Percentiles rank a stretch among this genome's conserved stretches.
These are phyloP conservation scores for Antheraea assamensis DNA, from an alignment of 2,888 invertebrate species.

Conservation along the genomic window DNA sequence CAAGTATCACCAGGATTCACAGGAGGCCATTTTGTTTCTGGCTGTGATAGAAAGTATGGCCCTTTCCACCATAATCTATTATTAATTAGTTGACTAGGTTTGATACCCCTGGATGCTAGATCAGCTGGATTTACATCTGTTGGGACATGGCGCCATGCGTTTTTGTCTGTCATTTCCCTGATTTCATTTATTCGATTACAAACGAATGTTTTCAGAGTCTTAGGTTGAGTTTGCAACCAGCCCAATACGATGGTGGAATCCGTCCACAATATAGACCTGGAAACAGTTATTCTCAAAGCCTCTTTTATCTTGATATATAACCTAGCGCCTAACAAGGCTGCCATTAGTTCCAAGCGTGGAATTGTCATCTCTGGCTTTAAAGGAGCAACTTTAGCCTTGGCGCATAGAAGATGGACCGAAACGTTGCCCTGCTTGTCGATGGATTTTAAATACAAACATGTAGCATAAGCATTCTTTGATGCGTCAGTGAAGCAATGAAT, in stretches of 20 bases:
- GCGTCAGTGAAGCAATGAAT: constrained; percentile 30
- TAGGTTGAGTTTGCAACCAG: constrained; percentile 29
- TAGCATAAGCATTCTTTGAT: constrained; percentile 19
- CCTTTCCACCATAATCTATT: constrained; percentile 27
- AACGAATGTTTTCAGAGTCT: constrained; percentile 29
- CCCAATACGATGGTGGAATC: constrained; percentile 30
- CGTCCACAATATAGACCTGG: constrained; percentile 25
- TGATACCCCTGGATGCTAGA: constrained; percentile 27
- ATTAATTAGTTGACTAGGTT: constrained; percentile 4
- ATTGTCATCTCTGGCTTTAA: constrained; percentile 29
- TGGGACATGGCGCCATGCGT: constrained; percentile 27
- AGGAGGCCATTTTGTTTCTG: constrained; percentile 27
- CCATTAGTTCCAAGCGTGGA: constrained; percentile 30
- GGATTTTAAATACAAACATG: constrained; percentile 26
- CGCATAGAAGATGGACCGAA: constrained; percentile 25
- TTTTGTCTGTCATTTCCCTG: constrained; percentile 23
- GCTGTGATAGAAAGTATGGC: constrained; percentile 19
- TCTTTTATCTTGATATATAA: constrained; percentile 21
- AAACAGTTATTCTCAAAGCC: background rate
- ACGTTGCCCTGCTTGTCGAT: constrained; percentile 13
- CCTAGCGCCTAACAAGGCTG: constrained; percentile 27
- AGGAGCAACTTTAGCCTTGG: constrained; percentile 31
- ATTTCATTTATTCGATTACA: constrained; percentile 29
- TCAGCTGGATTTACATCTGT: constrained; percentile 22
- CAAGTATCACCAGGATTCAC: constrained; percentile 26